Conservation (phyloP, 2,888 invertebrate genomes). For the Dolomedes plantarius region DNA sequence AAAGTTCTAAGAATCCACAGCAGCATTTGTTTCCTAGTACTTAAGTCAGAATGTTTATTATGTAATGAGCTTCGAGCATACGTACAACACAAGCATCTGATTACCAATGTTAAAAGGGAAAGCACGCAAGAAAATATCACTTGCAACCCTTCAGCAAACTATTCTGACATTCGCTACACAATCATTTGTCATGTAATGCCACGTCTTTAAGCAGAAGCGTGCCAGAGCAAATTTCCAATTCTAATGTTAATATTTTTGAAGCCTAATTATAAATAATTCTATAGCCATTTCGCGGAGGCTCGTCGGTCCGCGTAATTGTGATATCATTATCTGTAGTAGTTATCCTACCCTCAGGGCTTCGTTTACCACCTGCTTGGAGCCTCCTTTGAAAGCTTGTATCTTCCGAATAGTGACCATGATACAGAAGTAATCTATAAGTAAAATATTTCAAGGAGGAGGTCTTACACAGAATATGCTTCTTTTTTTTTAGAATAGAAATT, state of each 20-base stretch:
- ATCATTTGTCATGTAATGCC: neutral
- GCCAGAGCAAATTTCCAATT: neutral
- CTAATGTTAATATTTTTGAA: slow-evolving; percentile 3
- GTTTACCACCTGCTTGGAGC: neutral
- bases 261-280: neutral
- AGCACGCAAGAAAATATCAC: too few species aligned
- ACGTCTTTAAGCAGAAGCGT: neutral
- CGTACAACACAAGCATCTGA: too few species aligned
- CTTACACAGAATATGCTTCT: neutral
- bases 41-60: too few species aligned
- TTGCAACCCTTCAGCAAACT: too few species aligned
- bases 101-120: too few species aligned
- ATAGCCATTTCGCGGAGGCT: neutral
- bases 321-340: neutral
- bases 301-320: neutral
- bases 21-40: too few species aligned
- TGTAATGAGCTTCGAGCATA: too few species aligned
- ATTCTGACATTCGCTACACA: neutral
- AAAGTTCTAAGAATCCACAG: too few species aligned
- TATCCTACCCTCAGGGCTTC: neutral
- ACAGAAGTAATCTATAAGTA: neutral
- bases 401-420: neutral
- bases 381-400: neutral
- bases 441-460: neutral
- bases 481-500: neutral